Base-by-base conservation (phyloP, 2,888 invertebrate species). In the Lydus trimaculatus region DNA sequence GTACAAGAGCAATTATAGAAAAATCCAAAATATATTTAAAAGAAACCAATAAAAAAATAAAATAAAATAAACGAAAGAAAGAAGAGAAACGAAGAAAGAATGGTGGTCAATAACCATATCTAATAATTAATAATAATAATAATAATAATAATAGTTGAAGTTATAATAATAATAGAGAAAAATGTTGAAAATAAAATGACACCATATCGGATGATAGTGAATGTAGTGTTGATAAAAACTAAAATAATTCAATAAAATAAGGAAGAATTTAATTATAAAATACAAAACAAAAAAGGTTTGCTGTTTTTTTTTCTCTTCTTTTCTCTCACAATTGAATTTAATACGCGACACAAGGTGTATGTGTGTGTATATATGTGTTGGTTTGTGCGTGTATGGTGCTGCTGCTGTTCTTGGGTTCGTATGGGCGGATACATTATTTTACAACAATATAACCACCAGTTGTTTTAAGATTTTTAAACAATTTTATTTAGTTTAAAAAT, bases 281-380 rank as follows among this genome's bases (percentile, higher is more conserved):
- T n/a, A n/a, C n/a, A 17, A n/a, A 23, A 52, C 25, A 52, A 17
- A 48, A 48, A 17, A 2, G 28, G 2, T 11, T 36, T 36, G 11
- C 11, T 33, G 9, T 33, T 33, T 33, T 33, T 9, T 33, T 33
- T 33, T 33, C 11, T 33, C 7, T 33, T 33, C 8, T 33, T n/a
- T 39, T 39, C n/a, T 39, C 15, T 39, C 13, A 39, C 36, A 59
- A 65, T 23, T 65, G 60, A 39, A 65, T 25, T 43, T 33, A 59
- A 31, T 60, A 39, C 28, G 60, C 23, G 17, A 60, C 60, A 84
- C 66, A 84, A 84, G 67, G 78, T 17, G 7, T 43, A 36, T 15
- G 15, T 36, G 36, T 36, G 13, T 36, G 33, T 33, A 33, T 33
- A 8, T 33, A 33, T 7, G 3, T 15, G 1, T 36, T n/a, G n/a